A percentile compares a stretch with the other conserved stretches of the same genome.
Evolutionary conservation across 2,888 invertebrate species (phyloP).

Genomic region (Yponomeuta malinellus): DNA sequence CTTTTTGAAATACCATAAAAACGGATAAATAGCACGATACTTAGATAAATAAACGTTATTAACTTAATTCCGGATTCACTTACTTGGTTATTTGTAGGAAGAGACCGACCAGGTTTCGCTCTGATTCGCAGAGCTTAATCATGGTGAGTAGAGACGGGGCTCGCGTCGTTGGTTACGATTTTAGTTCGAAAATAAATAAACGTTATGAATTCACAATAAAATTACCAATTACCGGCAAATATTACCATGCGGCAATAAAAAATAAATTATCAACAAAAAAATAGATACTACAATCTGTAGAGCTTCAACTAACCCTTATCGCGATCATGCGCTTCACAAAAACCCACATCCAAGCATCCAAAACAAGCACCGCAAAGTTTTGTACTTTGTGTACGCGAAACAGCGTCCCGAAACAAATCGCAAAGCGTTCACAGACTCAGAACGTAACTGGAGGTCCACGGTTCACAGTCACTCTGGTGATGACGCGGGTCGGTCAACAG

Average conservation of each 20-base stretch:
- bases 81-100: too few species aligned
- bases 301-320: background rate
- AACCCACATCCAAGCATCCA: background rate
- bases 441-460: too few species aligned
- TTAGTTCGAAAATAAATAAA: slow-evolving; percentile 2
- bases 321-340: background rate
- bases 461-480: slow-evolving; percentile 27
- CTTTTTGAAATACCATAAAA: background rate
- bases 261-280: background rate
- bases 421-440: slow-evolving; percentile 37
- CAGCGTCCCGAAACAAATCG: slow-evolving; percentile 32
- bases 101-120: too few species aligned
- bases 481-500: slow-evolving; percentile 63
- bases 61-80: too few species aligned
- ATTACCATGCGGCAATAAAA: background rate
- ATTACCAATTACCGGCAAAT: background rate
- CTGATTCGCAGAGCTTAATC: too few species aligned
- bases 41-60: slow-evolving; percentile 12
- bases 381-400: slow-evolving; percentile 51
- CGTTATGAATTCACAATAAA: background rate
- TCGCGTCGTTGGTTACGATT: too few species aligned
- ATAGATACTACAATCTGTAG: background rate
- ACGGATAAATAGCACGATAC: background rate
- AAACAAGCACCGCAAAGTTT: slow-evolving; percentile 36
- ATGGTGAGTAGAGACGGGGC: too few species aligned